These are phyloP conservation scores for Eupithecia insigniata DNA, from an alignment of 2,888 invertebrate species.

Conservation along the genomic window DNA sequence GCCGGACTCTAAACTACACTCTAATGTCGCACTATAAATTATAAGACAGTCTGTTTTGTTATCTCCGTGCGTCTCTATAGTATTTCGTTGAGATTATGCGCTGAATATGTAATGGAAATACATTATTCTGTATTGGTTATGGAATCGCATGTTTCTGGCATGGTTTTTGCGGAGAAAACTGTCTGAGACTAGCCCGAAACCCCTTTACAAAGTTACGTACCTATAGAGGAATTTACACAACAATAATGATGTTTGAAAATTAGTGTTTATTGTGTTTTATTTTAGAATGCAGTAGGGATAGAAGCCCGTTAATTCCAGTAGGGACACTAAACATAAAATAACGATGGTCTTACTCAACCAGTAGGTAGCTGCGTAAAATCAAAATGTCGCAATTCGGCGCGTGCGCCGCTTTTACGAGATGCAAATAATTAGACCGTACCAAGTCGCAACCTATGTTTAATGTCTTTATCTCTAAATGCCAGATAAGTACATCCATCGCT, in stretches of 20 bases:
- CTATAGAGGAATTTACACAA: not conserved
- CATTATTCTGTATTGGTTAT: conserved; percentile 59
- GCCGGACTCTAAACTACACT: conserved; percentile 67
- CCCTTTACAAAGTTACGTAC: not conserved
- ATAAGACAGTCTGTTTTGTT: conserved; percentile 74
- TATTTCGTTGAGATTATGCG: conserved; percentile 78
- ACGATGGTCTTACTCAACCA: conserved; percentile 44
- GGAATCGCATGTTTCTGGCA: conserved; percentile 23
- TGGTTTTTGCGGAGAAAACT: conserved; percentile 10
- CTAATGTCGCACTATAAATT: conserved; percentile 79
- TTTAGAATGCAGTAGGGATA: not conserved
- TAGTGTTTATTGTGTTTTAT: not conserved
- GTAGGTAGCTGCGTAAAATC: conserved; percentile 47
- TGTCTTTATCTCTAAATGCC: conserved; percentile 42
- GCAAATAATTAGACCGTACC: conserved; percentile 58
- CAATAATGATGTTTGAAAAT: not conserved
- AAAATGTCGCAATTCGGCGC: conserved; percentile 58
- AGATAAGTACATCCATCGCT: conserved; percentile 10
- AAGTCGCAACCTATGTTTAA: conserved; percentile 48
- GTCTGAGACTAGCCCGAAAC: not conserved
- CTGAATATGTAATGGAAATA: conserved; percentile 75
- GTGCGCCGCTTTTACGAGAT: conserved; percentile 61
- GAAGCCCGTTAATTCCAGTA: conserved; percentile 15
- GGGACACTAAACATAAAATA: conserved; percentile 30
- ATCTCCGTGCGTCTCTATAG: conserved; percentile 72